Conservation (phyloP, 2,113 vertebrate genomes). For the Maccullochella peelii region DNA sequence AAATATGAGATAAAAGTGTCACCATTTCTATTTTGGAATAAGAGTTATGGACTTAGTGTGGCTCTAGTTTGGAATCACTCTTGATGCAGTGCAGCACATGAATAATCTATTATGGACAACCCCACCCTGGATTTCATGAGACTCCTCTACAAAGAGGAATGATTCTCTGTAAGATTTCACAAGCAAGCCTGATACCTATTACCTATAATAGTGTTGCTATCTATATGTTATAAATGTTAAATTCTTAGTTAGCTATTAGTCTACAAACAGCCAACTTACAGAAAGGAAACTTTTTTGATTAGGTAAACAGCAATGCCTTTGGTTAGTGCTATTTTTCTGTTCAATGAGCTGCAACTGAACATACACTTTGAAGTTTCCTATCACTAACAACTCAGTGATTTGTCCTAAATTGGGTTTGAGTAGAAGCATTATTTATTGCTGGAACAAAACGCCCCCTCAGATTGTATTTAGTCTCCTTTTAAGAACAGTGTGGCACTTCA, state of each 20-base stretch:
- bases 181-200: neutral
- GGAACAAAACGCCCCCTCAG: neutral
- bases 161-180: neutral
- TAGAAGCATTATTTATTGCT: neutral
- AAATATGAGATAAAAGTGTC: neutral
- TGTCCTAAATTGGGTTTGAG: neutral
- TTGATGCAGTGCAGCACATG: neutral
- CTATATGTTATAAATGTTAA: neutral
- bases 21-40: neutral
- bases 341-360: neutral
- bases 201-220: neutral
- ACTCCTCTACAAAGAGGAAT: neutral
- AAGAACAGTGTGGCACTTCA: neutral
- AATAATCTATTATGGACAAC: neutral
- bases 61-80: neutral
- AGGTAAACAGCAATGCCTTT: neutral
- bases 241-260: neutral
- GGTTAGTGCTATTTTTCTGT: no score
- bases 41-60: neutral
- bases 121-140: neutral
- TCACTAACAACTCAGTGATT: neutral
- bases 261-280: neutral
- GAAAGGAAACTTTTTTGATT: neutral
- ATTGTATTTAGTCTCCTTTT: neutral
- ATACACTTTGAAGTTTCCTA: neutral